Evolutionary conservation across 2,888 invertebrate species (phyloP), one percentile per base, ranked within the genome.

Genomic region (Melanostoma scalare): DNA sequence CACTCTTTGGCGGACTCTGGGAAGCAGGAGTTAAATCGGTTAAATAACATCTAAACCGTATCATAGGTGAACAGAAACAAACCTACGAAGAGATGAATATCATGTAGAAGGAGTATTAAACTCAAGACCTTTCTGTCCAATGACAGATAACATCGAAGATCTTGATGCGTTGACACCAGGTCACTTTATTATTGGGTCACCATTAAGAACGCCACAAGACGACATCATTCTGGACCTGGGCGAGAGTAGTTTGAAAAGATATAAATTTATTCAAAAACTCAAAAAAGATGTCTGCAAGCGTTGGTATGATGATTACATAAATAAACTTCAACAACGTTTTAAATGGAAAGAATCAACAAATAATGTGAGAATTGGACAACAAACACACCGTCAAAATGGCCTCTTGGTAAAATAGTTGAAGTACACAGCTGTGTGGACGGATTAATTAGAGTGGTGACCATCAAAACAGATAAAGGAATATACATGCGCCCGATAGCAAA

Each of bases 401-500:
- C 65, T 67, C 42, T 67, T 4, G 65, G 52, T 2, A 52, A 42
- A 52, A 67, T 52, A 38, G 6, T 48, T 36, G 61, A 48, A 63
- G 35, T 63, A 36, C 35, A 63, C 40, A 31, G 40, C 3, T 44
- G 40, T 38, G 31, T 48, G 3, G 69, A 58, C 31, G 40, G 20
- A 35, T 40, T 58, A 8, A 10, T 20, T 0, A 56, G 69, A 58
- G 69, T 69, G 2, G 50, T 69, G 3, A 69, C 68, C 10, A 20
- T 69, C 6, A 69, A 56, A 6, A 56, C 69, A 36, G 67, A 40
- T 42, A 67, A 53, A 10, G 53, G 67, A 44, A 44, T 8, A 52
- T 35, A 53, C 44, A 78, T 63, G 42, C 55, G 55, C 31, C 56
- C 68, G 38, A 58, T 79, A 38, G 10, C 38, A 6, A 74, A 79